A percentile compares a stretch with the other conserved stretches of the same genome.
Conservation (phyloP, 1,140 invertebrate genomes). For the Pectinophora gossypiella region DNA sequence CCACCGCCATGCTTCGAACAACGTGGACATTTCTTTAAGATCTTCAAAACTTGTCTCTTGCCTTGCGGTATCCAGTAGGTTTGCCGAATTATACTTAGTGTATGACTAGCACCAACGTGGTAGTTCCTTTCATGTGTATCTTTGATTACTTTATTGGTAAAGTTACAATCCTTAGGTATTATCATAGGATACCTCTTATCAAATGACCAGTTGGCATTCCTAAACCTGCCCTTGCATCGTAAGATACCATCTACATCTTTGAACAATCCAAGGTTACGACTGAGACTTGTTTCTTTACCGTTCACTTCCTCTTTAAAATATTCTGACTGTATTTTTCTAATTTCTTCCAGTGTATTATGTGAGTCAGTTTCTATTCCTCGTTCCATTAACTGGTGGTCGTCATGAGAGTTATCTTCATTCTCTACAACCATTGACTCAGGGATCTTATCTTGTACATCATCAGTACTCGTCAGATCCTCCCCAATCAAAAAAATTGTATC, state of each 20-base stretch:
- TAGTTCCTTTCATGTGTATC: conserved; percentile 14
- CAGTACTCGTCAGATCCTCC: conserved; percentile 10
- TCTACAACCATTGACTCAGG: not conserved
- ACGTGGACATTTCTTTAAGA: conserved; percentile 10
- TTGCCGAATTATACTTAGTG: conserved; percentile 16
- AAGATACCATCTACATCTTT: conserved; percentile 15
- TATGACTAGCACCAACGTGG: conserved; percentile 21
- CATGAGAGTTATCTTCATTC: not conserved
- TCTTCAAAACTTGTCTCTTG: conserved; percentile 12
- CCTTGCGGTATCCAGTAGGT: conserved; percentile 23
- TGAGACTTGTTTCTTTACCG: conserved; percentile 5
- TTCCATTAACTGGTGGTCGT: not conserved
- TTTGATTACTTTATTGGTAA: conserved; percentile 9
- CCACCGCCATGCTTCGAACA: conserved; percentile 24
- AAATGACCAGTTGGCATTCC: conserved; percentile 11
- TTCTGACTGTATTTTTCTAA: conserved; percentile 8
- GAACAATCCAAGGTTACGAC: conserved; percentile 5
- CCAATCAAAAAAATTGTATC: not conserved
- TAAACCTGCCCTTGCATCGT: conserved; percentile 18
- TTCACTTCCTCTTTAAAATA: conserved; percentile 8
- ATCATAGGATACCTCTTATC: conserved; percentile 16
- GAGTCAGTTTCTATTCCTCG: not conserved
- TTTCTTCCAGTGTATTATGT: not conserved
- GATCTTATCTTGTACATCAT: not conserved
- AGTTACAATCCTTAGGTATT: conserved; percentile 9